Percentiles rank a stretch among this genome's conserved stretches.
phyloP scores from a whole-genome alignment of 2,888 invertebrate species.

The Gryllus longicercus region DNA sequence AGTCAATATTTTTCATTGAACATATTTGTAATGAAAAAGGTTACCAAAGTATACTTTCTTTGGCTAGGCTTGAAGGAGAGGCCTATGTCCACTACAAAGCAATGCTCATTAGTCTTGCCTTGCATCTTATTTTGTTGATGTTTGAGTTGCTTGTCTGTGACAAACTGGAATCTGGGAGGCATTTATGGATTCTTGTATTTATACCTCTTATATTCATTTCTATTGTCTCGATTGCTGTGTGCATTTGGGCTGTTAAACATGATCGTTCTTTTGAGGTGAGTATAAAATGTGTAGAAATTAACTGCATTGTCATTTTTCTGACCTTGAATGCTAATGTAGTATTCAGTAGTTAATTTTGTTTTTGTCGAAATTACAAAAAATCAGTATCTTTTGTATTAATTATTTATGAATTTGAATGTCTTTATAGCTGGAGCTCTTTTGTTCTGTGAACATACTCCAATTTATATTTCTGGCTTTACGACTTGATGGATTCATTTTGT shows the following conservation, averaged over 20 bases:
- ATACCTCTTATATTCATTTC: constrained; percentile 96
- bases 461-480: constrained; percentile 94
- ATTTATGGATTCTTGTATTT: constrained; percentile 87
- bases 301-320: neutral
- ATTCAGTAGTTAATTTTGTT: constrained; percentile 17
- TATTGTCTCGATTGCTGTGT: constrained; percentile 93
- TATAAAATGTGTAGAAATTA: constrained; percentile 30
- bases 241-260: constrained; percentile 97
- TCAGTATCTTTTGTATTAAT: neutral
- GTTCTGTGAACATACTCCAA: constrained; percentile 95
- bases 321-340: neutral
- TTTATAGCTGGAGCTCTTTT: constrained; percentile 87
- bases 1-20: no score
- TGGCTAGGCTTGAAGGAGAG: constrained; percentile 83
- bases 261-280: constrained; percentile 92
- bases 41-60: constrained; percentile 31
- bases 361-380: neutral
- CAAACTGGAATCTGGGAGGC: constrained; percentile 81
- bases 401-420: constrained; percentile 29
- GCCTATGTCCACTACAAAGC: constrained; percentile 97
- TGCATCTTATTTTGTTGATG: constrained; percentile 91
- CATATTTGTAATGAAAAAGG: neutral
- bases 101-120: constrained; percentile 91
- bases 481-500: constrained; percentile 80
- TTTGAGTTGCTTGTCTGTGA: constrained; percentile 95